These are phyloP conservation scores for Crotophaga sulcirostris DNA, from an alignment of 2,113 vertebrate genomes.

Conservation along the genomic window DNA sequence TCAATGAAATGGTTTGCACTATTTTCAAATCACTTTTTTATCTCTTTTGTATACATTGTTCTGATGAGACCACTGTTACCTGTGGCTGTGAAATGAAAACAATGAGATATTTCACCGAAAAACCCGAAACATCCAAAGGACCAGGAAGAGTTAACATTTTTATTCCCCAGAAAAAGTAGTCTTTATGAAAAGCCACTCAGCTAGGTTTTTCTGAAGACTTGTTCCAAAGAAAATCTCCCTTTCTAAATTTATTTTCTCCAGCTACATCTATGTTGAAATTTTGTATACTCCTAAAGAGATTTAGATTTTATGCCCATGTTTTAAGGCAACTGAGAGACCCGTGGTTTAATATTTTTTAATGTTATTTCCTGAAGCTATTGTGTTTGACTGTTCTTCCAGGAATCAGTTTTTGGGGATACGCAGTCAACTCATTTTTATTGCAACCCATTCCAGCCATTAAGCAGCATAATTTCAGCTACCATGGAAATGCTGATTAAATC, in stretches of 20 bases:
- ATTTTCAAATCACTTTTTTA: background rate
- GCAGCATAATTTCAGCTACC: constrained; percentile 30
- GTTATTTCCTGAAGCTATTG: constrained; percentile 36
- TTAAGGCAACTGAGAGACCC: background rate
- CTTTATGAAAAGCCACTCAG: background rate
- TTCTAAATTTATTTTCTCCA: background rate
- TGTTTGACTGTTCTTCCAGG: constrained; percentile 21
- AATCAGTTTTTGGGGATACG: constrained; percentile 3
- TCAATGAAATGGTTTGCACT: background rate
- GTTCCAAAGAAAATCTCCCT: background rate
- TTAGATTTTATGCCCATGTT: constrained; percentile 13
- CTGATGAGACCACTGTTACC: background rate
- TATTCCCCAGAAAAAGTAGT: background rate
- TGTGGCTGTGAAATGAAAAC: background rate
- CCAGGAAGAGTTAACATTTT: background rate
- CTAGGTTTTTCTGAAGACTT: background rate
- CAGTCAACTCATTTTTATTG: background rate
- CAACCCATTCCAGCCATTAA: background rate
- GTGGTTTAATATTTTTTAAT: background rate
- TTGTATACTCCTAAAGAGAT: background rate
- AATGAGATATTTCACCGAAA: background rate
- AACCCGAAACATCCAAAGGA: background rate
- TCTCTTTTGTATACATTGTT: background rate
- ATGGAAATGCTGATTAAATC: constrained; percentile 39
- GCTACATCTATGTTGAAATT: background rate